These are phyloP conservation scores for Lasioglossum marginatum DNA, from an alignment of 2,888 invertebrate species.

Conservation along the genomic window DNA sequence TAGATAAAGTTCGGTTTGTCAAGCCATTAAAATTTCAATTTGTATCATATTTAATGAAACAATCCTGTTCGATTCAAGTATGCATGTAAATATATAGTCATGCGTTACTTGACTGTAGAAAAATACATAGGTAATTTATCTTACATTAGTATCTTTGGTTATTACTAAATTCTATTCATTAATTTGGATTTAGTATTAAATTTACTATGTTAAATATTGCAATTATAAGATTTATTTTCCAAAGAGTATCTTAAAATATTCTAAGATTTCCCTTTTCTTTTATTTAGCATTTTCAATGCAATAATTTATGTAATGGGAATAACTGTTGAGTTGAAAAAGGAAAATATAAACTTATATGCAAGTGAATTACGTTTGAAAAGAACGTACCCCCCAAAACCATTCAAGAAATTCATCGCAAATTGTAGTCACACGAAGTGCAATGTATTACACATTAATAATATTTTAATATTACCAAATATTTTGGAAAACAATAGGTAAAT, in stretches of 20 bases:
- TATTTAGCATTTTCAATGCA: slow-evolving; percentile 22
- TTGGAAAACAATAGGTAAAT: slow-evolving; percentile 3
- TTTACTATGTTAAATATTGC: slow-evolving; percentile 3
- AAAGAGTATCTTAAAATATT: slow-evolving; percentile 7
- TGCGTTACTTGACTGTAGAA: slow-evolving; percentile 13
- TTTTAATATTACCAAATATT: slow-evolving; percentile 26
- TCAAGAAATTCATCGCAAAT: slow-evolving; percentile 23
- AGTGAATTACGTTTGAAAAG: slow-evolving; percentile 17
- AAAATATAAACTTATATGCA: slow-evolving; percentile 19
- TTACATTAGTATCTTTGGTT: slow-evolving; percentile 17
- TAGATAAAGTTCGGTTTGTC: slow-evolving; percentile 21
- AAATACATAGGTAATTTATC: slow-evolving; percentile 7
- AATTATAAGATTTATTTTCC: slow-evolving; percentile 14
- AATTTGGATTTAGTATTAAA: slow-evolving; percentile 8
- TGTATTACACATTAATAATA: slow-evolving; percentile 28
- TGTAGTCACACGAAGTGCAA: slow-evolving; percentile 21
- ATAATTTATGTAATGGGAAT: slow-evolving; percentile 21
- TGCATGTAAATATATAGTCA: slow-evolving; percentile 41
- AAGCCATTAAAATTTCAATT: slow-evolving; percentile 22
- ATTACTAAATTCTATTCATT: background rate
- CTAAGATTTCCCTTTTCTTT: background rate
- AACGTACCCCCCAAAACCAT: slow-evolving; percentile 1
- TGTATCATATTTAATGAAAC: background rate
- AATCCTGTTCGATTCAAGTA: slow-evolving; percentile 29
- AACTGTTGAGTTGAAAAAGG: slow-evolving; percentile 5